Evolutionary conservation across 2,888 invertebrate genomes (phyloP).

Genomic region (Palloptera scutellata): DNA sequence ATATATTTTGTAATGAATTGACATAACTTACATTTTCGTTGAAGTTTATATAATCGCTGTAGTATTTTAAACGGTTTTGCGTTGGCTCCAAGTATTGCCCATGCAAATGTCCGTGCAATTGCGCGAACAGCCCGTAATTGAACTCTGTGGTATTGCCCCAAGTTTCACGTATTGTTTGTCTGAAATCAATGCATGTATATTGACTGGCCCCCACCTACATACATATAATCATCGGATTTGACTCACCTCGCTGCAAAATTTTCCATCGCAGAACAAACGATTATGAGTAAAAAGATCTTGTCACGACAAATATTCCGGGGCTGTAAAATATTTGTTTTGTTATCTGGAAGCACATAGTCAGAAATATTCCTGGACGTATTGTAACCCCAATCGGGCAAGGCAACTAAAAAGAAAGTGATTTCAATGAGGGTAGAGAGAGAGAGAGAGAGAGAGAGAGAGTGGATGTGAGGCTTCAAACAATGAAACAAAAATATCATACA

Average conservation of each 20-base stretch:
- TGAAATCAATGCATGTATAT: conserved; percentile 25
- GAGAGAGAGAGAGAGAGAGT: no score
- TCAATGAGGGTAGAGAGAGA: neutral
- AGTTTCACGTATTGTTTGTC: conserved; percentile 62
- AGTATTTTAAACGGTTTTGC: conserved; percentile 47
- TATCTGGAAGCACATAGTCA: conserved; percentile 76
- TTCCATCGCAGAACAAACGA: conserved; percentile 77
- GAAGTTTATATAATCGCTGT: conserved; percentile 51
- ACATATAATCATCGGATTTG: neutral
- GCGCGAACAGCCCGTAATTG: conserved; percentile 59
- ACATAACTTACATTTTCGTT: conserved; percentile 34
- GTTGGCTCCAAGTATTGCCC: conserved; percentile 54
- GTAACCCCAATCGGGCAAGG: conserved; percentile 75
- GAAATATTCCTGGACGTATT: conserved; percentile 77
- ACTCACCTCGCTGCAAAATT: conserved; percentile 71
- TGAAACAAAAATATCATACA: no score
- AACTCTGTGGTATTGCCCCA: conserved; percentile 63
- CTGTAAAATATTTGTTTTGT: conserved; percentile 72
- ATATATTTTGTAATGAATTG: conserved; percentile 6
- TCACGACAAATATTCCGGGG: conserved; percentile 68
- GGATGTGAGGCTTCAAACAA: no score
- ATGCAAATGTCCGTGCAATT: conserved; percentile 54
- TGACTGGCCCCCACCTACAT: no score
- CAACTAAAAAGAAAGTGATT: conserved; percentile 56
- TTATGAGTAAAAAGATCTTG: conserved; percentile 72